These are phyloP conservation scores for Pseudomyrmex dendroicus DNA, from an alignment of 1,140 invertebrate species.

Conservation along the genomic window DNA sequence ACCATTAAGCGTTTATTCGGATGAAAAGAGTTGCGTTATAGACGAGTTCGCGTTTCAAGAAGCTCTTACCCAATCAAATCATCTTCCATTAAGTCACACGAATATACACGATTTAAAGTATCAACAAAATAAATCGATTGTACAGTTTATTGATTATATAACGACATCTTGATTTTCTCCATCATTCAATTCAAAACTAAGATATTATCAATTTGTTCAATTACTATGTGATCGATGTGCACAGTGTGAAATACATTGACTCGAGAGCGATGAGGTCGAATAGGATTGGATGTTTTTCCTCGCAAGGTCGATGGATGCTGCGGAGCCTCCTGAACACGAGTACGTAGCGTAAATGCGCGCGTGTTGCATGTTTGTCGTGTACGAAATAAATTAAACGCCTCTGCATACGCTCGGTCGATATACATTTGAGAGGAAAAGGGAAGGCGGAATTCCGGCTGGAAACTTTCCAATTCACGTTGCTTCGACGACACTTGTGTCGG, in stretches of 20 bases:
- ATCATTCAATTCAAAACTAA: neutral
- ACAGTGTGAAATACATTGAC: neutral
- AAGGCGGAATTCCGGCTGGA: constrained; percentile 19
- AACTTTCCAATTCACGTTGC: constrained; percentile 39
- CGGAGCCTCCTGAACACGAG: neutral
- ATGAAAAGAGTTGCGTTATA: constrained; percentile 4
- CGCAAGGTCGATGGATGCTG: constrained; percentile 2
- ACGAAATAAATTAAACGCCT: constrained; percentile 45
- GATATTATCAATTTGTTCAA: constrained; percentile 28
- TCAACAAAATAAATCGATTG: constrained; percentile 13
- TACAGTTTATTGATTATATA: neutral
- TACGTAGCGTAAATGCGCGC: constrained; percentile 5
- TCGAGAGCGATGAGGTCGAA: constrained; percentile 2
- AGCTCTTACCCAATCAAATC: neutral
- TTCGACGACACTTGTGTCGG: constrained; percentile 2
- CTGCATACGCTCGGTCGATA: constrained; percentile 11
- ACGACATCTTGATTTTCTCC: neutral
- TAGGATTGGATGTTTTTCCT: constrained; percentile 1
- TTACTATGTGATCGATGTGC: constrained; percentile 4
- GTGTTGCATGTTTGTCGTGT: constrained; percentile 18
- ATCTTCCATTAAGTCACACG: neutral
- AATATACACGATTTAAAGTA: neutral
- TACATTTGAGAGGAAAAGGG: neutral
- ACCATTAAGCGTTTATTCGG: constrained; percentile 57
- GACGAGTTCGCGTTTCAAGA: neutral